Conservation (phyloP, 2,888 invertebrate species). For the Clivina fossor region DNA sequence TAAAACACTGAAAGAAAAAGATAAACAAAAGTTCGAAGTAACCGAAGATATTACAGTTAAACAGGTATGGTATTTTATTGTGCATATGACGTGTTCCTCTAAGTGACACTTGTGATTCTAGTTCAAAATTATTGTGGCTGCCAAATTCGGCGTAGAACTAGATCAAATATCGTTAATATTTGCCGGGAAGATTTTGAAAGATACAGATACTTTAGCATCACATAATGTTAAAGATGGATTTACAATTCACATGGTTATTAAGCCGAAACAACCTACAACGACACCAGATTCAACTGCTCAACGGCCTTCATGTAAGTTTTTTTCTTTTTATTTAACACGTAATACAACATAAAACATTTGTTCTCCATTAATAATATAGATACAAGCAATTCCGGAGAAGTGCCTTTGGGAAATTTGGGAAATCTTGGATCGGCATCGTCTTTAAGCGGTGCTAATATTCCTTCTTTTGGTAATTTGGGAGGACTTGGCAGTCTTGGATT, state of each 20-base stretch:
- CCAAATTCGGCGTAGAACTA: slow-evolving; percentile 80
- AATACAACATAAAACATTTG: background rate
- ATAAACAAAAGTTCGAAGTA: slow-evolving; percentile 81
- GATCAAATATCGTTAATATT: slow-evolving; percentile 95
- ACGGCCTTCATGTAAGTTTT: slow-evolving; percentile 60
- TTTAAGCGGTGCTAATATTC: slow-evolving; percentile 43
- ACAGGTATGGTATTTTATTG: slow-evolving; percentile 62
- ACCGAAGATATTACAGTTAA: slow-evolving; percentile 83
- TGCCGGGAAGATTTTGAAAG: slow-evolving; percentile 98
- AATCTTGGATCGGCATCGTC: slow-evolving; percentile 3
- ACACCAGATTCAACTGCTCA: slow-evolving; percentile 57
- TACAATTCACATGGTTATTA: slow-evolving; percentile 93
- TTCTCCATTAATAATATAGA: background rate
- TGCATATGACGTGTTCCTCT: background rate
- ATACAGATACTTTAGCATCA: slow-evolving; percentile 81
- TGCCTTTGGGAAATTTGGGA: slow-evolving; percentile 15
- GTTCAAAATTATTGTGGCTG: slow-evolving; percentile 83
- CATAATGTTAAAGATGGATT: slow-evolving; percentile 94
- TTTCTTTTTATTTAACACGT: background rate
- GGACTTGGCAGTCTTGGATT: slow-evolving; percentile 75
- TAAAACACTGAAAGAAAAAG: slow-evolving; percentile 93
- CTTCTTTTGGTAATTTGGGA: slow-evolving; percentile 66
- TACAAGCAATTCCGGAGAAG: background rate
- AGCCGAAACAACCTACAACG: slow-evolving; percentile 67
- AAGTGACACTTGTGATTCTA: slow-evolving; percentile 55